phyloP scores from a whole-genome alignment of 2,888 invertebrate species.

The Tachina fera region DNA sequence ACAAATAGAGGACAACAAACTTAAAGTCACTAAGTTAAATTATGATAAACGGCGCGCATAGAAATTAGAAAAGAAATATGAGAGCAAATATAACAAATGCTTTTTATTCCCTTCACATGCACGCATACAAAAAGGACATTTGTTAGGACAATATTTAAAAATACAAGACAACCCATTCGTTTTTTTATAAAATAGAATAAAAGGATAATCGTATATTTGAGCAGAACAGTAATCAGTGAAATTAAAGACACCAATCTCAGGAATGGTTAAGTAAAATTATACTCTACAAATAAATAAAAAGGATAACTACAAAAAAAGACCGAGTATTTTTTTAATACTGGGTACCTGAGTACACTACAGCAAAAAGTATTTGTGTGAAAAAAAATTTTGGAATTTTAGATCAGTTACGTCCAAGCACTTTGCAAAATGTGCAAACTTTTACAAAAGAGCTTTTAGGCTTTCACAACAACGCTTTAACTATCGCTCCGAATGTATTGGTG shows the following conservation, averaged over 20 bases:
- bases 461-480: no score
- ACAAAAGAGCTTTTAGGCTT: no score
- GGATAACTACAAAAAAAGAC: no score
- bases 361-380: no score
- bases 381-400: no score
- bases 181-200: background rate
- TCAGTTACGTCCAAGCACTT: no score
- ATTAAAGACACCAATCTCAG: background rate
- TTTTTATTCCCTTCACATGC: constrained; percentile 15
- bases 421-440: no score
- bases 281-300: no score
- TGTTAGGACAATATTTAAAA: constrained; percentile 8
- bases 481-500: no score
- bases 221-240: background rate
- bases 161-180: constrained; percentile 7
- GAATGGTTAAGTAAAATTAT: no score
- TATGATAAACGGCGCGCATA: constrained; percentile 63
- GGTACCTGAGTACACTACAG: no score
- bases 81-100: constrained; percentile 1
- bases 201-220: background rate
- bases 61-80: constrained; percentile 37
- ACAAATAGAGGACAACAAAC: constrained; percentile 24
- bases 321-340: no score
- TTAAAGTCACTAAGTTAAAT: constrained; percentile 61
- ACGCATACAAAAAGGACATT: constrained; percentile 1